Base-by-base conservation (phyloP, 2,888 invertebrate genomes). In the Polylopha cassiicola region DNA sequence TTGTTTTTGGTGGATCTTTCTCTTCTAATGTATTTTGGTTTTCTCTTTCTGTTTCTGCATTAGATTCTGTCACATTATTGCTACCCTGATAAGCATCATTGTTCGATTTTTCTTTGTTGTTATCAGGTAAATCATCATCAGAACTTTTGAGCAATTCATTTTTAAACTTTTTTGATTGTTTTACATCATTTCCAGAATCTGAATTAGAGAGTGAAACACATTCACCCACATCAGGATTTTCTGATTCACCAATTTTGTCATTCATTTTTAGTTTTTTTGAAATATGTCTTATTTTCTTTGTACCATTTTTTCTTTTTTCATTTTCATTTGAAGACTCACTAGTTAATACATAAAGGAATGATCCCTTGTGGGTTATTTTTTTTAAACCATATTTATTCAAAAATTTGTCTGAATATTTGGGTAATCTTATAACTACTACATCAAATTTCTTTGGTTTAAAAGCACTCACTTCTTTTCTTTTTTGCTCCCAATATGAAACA, bases 381-480 rank as follows among this genome's bases (percentile, higher is more conserved):
- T 50, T 67, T 5, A 85, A 55, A 20, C 64, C 55, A 47, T 74
- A 44, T 20, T 37, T 32, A 4, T 49, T 39, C 38, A 84, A 54
- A 57, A 69, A 78, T 1, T 49, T 36, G 16, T 43, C 21, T 38
- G 61, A 58, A 15, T 77, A 55, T 46, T 58, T 47, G 9, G 78
- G 77, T 37, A 82, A 46, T 37, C 58, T 68, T 24, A 28, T 47
- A 9, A 81, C 24, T 37, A 61, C 58, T 32, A 85, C 55, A 31
- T 37, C 11, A 57, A 77, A 75, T 2, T 55, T 39, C 54, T 75
- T 81, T 2, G 75, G 44, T 50, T 68, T 66, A 49, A 85, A 84
- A 8, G 48, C 47, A 28, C 50, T 48, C 4, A 73, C 65, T 60
- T 77, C 75, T 43, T 66, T 64, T 44, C 64, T 58, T 39, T 53